Conservation (phyloP, 2,888 invertebrate genomes). For the Nephrotoma flavescens region DNA sequence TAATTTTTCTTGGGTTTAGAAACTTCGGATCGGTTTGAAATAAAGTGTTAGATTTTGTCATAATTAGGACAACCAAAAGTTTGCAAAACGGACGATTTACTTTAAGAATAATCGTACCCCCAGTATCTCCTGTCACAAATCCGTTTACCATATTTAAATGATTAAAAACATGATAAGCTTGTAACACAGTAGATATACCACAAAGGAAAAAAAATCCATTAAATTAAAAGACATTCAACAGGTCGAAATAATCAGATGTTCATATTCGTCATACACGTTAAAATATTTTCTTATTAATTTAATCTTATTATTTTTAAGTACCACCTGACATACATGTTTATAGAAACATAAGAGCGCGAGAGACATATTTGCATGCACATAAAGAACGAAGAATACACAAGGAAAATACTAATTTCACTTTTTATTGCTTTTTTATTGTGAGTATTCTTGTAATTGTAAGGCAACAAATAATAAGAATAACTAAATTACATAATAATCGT, state of each 20-base stretch:
- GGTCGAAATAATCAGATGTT: not conserved
- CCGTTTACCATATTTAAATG: not conserved
- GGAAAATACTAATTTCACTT: not conserved
- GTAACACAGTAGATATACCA: not conserved
- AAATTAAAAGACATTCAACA: not conserved
- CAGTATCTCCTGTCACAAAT: no score
- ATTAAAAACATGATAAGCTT: not conserved
- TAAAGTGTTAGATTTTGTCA: no score
- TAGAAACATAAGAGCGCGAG: not conserved
- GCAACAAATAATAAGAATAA: not conserved
- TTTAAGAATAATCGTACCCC: no score
- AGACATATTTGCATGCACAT: not conserved
- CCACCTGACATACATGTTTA: not conserved
- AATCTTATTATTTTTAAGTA: not conserved
- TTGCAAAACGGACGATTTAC: no score
- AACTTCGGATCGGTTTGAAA: no score
- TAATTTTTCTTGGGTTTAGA: no score
- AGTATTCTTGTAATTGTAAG: not conserved
- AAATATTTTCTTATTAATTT: not conserved
- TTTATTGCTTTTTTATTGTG: not conserved
- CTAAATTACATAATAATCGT: not conserved
- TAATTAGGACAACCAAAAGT: no score
- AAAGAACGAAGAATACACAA: not conserved
- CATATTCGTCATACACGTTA: not conserved
- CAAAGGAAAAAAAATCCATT: not conserved